These are phyloP conservation scores for Oenanthe melanoleuca DNA, from an alignment of 2,113 vertebrate genomes.

Conservation along the genomic window DNA sequence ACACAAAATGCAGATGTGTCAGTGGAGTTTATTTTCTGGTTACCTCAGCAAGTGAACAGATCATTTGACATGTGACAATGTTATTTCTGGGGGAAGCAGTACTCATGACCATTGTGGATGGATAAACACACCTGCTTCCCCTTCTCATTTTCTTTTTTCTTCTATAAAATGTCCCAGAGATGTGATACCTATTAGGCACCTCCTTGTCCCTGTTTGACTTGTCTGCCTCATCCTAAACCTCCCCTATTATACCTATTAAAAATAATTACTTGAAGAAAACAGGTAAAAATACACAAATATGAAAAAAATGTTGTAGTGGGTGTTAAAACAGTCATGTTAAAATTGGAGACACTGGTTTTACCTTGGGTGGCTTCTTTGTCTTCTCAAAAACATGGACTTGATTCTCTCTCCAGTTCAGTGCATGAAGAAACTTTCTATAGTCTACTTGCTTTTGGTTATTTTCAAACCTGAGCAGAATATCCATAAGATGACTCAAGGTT, in stretches of 20 bases:
- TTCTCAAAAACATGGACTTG: conserved; percentile 46
- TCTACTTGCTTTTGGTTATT: conserved; percentile 77
- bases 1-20: neutral
- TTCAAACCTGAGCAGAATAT: conserved; percentile 74
- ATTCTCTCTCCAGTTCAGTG: conserved; percentile 85
- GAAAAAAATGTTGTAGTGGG: neutral
- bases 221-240: neutral
- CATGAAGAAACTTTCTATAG: conserved; percentile 80
- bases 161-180: neutral
- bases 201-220: neutral
- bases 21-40: neutral
- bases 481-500: neutral
- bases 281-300: neutral
- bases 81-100: neutral
- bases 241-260: neutral
- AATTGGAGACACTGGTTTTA: conserved; percentile 59
- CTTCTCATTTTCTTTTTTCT: neutral
- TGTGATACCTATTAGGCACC: neutral
- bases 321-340: neutral
- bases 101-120: neutral
- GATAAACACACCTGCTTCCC: neutral
- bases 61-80: neutral
- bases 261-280: neutral
- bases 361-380: conserved; percentile 66
- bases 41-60: neutral